Base-by-base conservation (phyloP, 2,888 invertebrate genomes). In the Pristionchus exspectatus region DNA sequence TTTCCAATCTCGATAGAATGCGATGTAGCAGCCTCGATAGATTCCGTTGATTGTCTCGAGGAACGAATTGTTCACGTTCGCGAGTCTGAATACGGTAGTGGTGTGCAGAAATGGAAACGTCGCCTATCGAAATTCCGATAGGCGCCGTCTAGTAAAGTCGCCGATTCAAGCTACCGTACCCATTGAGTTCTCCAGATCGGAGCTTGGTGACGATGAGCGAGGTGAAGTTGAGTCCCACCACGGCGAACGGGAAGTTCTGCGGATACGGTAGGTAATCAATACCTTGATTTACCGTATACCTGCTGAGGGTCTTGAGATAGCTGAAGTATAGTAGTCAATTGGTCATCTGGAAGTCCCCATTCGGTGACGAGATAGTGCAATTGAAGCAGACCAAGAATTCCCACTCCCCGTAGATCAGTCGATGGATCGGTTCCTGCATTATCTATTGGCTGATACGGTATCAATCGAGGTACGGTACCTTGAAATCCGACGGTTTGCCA, bases 401-500 rank as follows among this genome's bases (percentile, higher is more conserved):
- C 96, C 50, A 95, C 95, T 24, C 96, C 96, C 88, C 96, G 93
- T n/a, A 96, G 94, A 93, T 96, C 96, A 30, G 96, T 96, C 21
- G 95, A 95, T 72, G 96, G 96, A 93, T 96, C 96, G 84, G 94
- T 95, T 4, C 96, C 95, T 90, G 93, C 9, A 88, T 27, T 12
- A 87, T 33, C 66, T 14, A n/a, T 12, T 87, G 0, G 12, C 3
- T 27, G 24, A 12, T 38, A n/a, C 21, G 30, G 30, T 27, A 18
- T 30, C 27, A 0, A 14, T 10, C 9, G 24, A 14, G 59, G 0
- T 85, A 59, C 84, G 33, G 66, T 87, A 95, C 96, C 96, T 95
- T 96, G 96, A 93, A 96, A 96, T 21, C 96, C 96, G 89, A 96
- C 96, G 66, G 95, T 95, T 92, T 96, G 96, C 96, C 96, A 96